Evolutionary conservation across 2,797 vertebrate species (phyloP).

Genomic region (Rhynchonycteris naso): DNA sequence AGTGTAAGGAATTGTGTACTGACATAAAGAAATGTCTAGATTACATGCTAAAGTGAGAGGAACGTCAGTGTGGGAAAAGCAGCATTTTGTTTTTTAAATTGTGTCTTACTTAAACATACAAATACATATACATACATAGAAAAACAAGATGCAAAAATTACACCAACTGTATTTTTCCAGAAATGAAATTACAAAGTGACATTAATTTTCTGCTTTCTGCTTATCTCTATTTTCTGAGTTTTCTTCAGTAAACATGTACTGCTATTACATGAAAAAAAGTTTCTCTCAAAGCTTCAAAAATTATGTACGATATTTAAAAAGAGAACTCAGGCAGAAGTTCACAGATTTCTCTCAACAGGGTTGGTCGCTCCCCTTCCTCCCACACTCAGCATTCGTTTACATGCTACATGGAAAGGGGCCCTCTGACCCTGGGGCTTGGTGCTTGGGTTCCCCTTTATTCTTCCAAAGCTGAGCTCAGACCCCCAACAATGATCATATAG

Average conservation of each 20-base stretch:
- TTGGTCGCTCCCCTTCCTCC: neutral
- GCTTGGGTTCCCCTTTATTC: neutral
- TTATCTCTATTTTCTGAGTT: conserved; percentile 10
- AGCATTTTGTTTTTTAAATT: neutral
- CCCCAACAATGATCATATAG: neutral
- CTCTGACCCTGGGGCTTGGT: neutral
- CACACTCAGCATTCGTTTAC: neutral
- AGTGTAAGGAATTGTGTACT: neutral
- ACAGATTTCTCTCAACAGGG: neutral
- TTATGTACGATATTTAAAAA: neutral
- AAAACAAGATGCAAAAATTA: neutral
- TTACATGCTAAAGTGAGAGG: neutral
- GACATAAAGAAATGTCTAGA: neutral
- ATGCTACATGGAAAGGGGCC: neutral
- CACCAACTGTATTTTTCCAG: neutral
- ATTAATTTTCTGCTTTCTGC: neutral
- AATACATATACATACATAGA: neutral
- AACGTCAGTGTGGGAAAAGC: neutral
- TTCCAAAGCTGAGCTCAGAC: neutral
- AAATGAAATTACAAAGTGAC: neutral
- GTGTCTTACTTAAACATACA: neutral
- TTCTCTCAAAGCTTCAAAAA: neutral
- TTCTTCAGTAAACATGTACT: neutral
- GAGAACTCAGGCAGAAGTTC: neutral
- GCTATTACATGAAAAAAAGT: neutral